A percentile compares a stretch with the other conserved stretches of the same genome.
Conservation (phyloP, 1,140 invertebrate species). For the Prorops nasuta region DNA sequence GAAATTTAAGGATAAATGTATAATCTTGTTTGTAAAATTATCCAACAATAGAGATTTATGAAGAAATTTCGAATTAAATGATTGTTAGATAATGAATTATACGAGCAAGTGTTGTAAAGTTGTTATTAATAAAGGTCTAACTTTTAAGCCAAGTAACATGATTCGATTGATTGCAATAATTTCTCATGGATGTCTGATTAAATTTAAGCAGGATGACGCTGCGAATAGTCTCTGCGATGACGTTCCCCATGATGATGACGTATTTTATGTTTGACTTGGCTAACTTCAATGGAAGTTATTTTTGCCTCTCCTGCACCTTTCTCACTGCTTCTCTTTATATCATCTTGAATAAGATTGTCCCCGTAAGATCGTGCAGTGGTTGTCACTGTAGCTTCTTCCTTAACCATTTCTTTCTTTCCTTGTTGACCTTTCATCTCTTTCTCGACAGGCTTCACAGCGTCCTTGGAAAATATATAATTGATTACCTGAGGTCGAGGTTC, state of each 20-base stretch:
- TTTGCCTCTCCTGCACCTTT: slow-evolving; percentile 8
- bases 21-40: too few relatives aligned
- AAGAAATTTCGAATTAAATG: too few relatives aligned
- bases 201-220: too few relatives aligned
- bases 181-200: too few relatives aligned
- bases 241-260: slow-evolving; percentile 41
- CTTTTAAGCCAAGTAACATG: too few relatives aligned
- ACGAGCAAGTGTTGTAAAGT: too few relatives aligned
- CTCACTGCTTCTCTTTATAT: slow-evolving; percentile 10
- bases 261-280: slow-evolving; percentile 32
- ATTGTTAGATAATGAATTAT: too few relatives aligned
- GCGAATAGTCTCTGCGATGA: slow-evolving; percentile 24
- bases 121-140: too few relatives aligned
- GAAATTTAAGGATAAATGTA: too few relatives aligned
- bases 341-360: slow-evolving; percentile 21
- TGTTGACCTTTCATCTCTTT: neutral
- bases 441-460: neutral
- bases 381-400: neutral
- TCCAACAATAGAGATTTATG: too few relatives aligned
- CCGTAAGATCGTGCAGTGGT: slow-evolving; percentile 15
- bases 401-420: neutral
- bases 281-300: slow-evolving; percentile 37
- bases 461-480: slow-evolving; percentile 32
- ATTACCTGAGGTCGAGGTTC: slow-evolving; percentile 36
- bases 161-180: too few relatives aligned